Evolutionary conservation across 2,888 invertebrate genomes (phyloP).

Genomic region (Loripinus fragilis): DNA sequence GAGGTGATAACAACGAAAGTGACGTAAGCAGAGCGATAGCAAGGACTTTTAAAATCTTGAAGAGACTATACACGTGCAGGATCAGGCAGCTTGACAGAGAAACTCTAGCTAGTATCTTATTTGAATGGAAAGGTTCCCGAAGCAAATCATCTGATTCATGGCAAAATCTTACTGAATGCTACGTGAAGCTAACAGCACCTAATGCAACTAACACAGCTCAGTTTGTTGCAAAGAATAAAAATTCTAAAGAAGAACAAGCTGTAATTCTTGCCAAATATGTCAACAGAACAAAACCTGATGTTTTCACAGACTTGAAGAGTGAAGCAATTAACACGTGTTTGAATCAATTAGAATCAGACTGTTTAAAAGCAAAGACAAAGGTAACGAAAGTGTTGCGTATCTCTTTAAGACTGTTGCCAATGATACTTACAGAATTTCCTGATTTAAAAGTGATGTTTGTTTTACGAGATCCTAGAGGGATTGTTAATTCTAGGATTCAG

Average conservation of each 20-base stretch:
- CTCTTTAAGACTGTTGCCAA: not conserved
- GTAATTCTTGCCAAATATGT: not conserved
- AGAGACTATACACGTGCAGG: not conserved
- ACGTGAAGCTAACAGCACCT: not conserved
- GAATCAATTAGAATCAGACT: too few species aligned
- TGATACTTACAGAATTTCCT: not conserved
- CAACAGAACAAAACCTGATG: not conserved
- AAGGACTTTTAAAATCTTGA: not conserved
- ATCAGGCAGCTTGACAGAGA: not conserved
- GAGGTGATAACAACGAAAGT: too few species aligned
- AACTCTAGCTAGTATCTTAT: not conserved
- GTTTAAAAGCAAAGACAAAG: not conserved
- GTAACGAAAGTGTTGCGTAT: not conserved
- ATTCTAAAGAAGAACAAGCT: not conserved
- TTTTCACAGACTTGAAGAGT: not conserved
- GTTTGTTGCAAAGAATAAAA: too few species aligned
- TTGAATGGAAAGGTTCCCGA: not conserved
- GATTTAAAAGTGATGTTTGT: not conserved
- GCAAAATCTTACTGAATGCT: not conserved
- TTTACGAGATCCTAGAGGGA: not conserved
- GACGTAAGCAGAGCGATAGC: not conserved
- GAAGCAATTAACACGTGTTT: not conserved
- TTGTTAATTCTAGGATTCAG: not conserved
- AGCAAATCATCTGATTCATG: not conserved
- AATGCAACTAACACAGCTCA: not conserved